A percentile compares a stretch with the other conserved stretches of the same genome.
phyloP scores from a whole-genome alignment of 53 echinoderm and acorn worm genomes.

The Luidia sarsii region DNA sequence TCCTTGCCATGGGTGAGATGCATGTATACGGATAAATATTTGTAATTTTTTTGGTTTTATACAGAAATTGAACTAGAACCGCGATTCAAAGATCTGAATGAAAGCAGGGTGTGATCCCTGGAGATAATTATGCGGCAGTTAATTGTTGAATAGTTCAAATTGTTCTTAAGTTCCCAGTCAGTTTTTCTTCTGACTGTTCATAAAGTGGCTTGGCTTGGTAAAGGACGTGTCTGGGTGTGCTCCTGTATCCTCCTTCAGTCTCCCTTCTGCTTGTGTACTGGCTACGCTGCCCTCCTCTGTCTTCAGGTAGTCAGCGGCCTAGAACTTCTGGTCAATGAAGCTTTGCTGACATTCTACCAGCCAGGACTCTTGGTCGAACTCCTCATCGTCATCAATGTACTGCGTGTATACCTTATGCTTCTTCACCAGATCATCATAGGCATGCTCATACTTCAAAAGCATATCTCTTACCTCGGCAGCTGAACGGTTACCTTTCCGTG shows the following conservation, averaged over 20 bases:
- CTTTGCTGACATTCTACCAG: slow-evolving; percentile 32
- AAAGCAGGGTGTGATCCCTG: too few species aligned
- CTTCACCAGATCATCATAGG: slow-evolving; percentile 22
- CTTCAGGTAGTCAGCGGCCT: slow-evolving; percentile 1
- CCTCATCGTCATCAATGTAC: slow-evolving; percentile 10
- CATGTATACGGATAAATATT: too few species aligned
- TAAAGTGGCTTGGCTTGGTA: neutral
- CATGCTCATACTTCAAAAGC: neutral
- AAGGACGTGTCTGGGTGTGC: neutral
- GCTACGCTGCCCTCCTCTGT: neutral
- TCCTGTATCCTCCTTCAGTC: neutral
- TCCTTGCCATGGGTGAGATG: too few species aligned
- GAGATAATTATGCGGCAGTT: too few species aligned
- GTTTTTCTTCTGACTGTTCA: too few species aligned
- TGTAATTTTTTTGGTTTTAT: too few species aligned
- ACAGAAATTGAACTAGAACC: too few species aligned
- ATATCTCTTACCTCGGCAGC: neutral
- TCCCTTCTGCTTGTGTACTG: neutral
- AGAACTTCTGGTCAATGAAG: neutral
- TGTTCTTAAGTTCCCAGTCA: too few species aligned
- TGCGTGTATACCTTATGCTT: slow-evolving; percentile 27
- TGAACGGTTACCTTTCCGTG: neutral
- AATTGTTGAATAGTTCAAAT: too few species aligned
- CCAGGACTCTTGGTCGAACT: slow-evolving; percentile 23
- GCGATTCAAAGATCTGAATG: too few species aligned